These are phyloP conservation scores for Macropodus opercularis DNA, from an alignment of 2,797 vertebrate genomes.

Conservation along the genomic window DNA sequence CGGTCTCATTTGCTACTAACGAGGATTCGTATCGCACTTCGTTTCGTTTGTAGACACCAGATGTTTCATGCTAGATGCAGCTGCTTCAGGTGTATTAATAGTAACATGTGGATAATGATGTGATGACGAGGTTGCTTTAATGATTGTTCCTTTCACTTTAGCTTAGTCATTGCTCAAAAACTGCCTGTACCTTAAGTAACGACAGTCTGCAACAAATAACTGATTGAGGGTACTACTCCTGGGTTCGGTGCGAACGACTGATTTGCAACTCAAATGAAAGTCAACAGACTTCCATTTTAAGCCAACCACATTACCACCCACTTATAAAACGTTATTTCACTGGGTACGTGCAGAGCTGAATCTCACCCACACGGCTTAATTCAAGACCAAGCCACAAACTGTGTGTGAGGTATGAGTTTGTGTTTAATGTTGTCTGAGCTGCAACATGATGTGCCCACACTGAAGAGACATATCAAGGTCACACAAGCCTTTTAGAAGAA, in stretches of 20 bases:
- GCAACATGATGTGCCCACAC: conserved; percentile 2
- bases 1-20: conserved; percentile 7
- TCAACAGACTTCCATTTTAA: too few species aligned
- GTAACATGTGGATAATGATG: background rate
- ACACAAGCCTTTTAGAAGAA: conserved; percentile 4
- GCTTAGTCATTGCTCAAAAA: background rate
- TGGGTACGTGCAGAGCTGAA: background rate
- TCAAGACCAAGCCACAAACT: conserved; percentile 17
- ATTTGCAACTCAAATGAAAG: conserved; percentile 38
- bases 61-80: conserved; percentile 3
- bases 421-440: conserved; percentile 18
- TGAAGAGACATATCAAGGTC: conserved; percentile 13
- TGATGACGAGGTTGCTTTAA: background rate
- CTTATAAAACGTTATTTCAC: conserved; percentile 6
- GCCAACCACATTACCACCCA: conserved; percentile 24
- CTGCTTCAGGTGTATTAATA: conserved; percentile 1
- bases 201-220: conserved; percentile 21
- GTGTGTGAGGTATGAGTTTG: conserved; percentile 1
- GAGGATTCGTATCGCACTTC: conserved; percentile 9
- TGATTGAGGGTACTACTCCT: conserved; percentile 8
- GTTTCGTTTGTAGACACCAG: conserved; percentile 8
- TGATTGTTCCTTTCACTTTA: background rate
- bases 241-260: conserved; percentile 13
- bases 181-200: background rate
- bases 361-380: conserved; percentile 17